Evolutionary conservation across 2,888 invertebrate genomes (phyloP), one percentile per base, ranked within the genome.

Genomic region (Himalopsyche kuldschensis): DNA sequence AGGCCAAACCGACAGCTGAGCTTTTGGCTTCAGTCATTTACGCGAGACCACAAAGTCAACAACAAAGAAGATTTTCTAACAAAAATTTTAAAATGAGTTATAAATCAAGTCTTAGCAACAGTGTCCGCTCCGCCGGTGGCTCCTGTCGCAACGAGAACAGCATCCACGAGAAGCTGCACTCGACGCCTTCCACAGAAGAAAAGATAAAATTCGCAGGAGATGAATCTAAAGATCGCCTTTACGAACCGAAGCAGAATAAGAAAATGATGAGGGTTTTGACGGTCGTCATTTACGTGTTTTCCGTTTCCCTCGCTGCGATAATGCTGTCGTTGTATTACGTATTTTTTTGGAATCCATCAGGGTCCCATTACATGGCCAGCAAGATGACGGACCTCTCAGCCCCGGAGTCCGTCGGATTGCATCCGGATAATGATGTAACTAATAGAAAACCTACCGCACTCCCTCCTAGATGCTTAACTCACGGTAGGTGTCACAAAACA

Each of bases 261-360:
- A 97, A 98, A 92, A 94, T 96, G 90, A 95, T 98, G 86, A 94
- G 98, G 87, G 96, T 98, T 87, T 93, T 98, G 88, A 98, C 98
- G 30, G 98, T 98, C 87, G 94, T 98, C 88, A 96, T 97, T 80
- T 98, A 98, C 91, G 95, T 98, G 87, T 95, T 98, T 90, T 96
- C 97, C 89, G 98, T 98, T 87, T 98, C 98, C 75, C 92, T 98
- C 88, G 98, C 97, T 27, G 98, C 98, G 80, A 97, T 98, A 88
- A 96, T 98, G 92, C 93, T 98, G 87, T 97, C 97, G 17, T 93
- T 97, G 80, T 98, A 98, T 92, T 98, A 98, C 92, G 95, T 97
- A 88, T 96, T 98, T 91, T 94, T 98, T 89, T 98, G 98, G 98
- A 95, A 97, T 90, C 69, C 69, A 0, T 97, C 97, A 27, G 92